Evolutionary conservation across 1,140 invertebrate genomes (phyloP), one percentile per base, ranked within the genome.

Genomic region (Bombus vancouverensis): DNA sequence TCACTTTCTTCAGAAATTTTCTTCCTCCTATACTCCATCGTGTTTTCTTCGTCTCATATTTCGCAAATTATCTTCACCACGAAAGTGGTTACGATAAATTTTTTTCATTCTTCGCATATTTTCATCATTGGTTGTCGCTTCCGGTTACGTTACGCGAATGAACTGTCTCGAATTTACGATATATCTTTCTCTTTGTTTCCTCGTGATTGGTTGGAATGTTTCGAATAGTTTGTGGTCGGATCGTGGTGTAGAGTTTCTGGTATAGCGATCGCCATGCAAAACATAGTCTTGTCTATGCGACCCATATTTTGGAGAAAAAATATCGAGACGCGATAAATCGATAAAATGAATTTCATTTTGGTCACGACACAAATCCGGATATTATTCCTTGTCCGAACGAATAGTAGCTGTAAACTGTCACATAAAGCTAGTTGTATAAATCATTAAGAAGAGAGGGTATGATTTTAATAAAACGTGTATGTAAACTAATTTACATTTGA

Each of bases 71-170:
- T 32, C 42, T 32, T 72, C 13, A 10, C n/a, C 47, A 13, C 5
- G 6, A 34, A 28, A 18, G 15, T 42, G 73, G 15, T 47, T 9
- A 9, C 15, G 42, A 12, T 9, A 10, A 12, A 59, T 59, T 53
- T 71, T 79, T 65, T 32, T 25, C 34, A 32, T 66, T 25, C 32
- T 5, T n/a, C 32, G 32, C 62, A 18, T 37, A 76, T 66, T 65
- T 37, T 66, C 42, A 37, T 72, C 8, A 12, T n/a, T 53, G 25
- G 47, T 77, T 66, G 62, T 78, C 73, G 62, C 37, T 74, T 78
- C 73, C 78, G 47, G 62, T 85, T 78, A 88, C 77, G 87, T 85
- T 34, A 32, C 73, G 66, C 57, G 28, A 68, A 85, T 86, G 82
- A 78, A 88, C 80, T 70, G 57, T 59, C 25, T 28, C 53, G 28